Base-by-base conservation (phyloP, 1,140 invertebrate genomes). In the Protaetia brevitarsis region DNA sequence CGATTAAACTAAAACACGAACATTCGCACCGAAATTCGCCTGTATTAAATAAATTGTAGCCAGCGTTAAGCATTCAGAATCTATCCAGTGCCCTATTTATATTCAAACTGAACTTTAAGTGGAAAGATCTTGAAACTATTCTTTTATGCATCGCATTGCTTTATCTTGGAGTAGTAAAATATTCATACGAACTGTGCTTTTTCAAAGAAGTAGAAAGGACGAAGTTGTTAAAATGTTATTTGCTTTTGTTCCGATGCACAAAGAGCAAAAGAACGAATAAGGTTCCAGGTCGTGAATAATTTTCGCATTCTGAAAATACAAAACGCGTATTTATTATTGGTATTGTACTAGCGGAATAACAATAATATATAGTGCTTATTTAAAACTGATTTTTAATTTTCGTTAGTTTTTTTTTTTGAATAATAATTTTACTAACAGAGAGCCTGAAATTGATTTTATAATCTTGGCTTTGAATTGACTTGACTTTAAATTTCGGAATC, bases 61-160 rank as follows among this genome's bases (percentile, higher is more conserved):
- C 8, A 51, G 16, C 41, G 16, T 16, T 51, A 51, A 51, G 26
- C 26, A 51, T 19, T 16, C 19, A 51, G 16, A 51, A 51, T 51
- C 41, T 51, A 51, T 51, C 41, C 11, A 51, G 41, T 51, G 41
- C 26, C 41, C 41, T 51, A 51, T 51, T 51, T 51, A 51, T 51
- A 51, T 51, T 51, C 41, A 51, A 51, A 23, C 41, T 51, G 41
- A 51, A 51, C 41, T 51, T 51, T 51, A 51, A 51, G 16, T 10
- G 41, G 16, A 51, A 51, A 51, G 19, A 51, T 23, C 13, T 19
- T 51, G 41, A 51, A 51, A 51, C 41, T 51, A 51, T 51, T 51
- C 41, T 51, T 51, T 51, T 51, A 51, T 51, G 41, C 41, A 51
- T 51, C 26, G 41, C 41, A 51, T 51, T 51, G 41, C 41, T 51